These are phyloP conservation scores for Callospermophilus lateralis DNA, from an alignment of 2,113 vertebrate genomes.

Conservation along the genomic window DNA sequence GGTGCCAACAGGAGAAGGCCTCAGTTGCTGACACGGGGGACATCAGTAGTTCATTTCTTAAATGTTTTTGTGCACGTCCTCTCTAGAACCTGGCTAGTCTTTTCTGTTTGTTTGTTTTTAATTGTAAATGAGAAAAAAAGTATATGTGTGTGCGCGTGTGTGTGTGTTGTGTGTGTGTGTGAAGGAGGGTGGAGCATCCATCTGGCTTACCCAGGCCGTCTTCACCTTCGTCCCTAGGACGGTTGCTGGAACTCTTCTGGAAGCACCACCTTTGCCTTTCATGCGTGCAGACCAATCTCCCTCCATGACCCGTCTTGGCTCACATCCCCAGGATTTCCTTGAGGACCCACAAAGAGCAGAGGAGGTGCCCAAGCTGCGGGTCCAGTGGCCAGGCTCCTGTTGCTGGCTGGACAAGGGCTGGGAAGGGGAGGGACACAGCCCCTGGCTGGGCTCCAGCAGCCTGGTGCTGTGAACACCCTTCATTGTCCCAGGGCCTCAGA, in stretches of 20 bases:
- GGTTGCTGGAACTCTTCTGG: not conserved
- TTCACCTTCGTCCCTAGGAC: not conserved
- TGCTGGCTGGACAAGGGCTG: not conserved
- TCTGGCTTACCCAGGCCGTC: no score
- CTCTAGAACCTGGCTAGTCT: not conserved
- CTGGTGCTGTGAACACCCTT: not conserved
- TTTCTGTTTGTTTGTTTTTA: not conserved
- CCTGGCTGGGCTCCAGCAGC: not conserved
- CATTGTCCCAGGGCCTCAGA: not conserved
- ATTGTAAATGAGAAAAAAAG: not conserved
- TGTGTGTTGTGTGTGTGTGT: not conserved
- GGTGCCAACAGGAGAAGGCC: fast-evolving
- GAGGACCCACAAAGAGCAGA: not conserved
- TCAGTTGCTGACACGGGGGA: not conserved
- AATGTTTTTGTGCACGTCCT: not conserved
- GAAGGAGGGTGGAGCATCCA: not conserved
- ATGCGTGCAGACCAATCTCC: not conserved
- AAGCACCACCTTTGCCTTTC: not conserved
- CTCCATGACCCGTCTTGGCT: not conserved
- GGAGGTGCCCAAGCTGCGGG: not conserved
- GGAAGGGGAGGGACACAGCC: not conserved
- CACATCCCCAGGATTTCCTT: not conserved
- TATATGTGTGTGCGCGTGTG: not conserved
- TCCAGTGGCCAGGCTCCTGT: not conserved
- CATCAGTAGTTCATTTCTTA: not conserved